Conservation (phyloP, 2,797 vertebrate species). For the Clarias pachynema region DNA sequence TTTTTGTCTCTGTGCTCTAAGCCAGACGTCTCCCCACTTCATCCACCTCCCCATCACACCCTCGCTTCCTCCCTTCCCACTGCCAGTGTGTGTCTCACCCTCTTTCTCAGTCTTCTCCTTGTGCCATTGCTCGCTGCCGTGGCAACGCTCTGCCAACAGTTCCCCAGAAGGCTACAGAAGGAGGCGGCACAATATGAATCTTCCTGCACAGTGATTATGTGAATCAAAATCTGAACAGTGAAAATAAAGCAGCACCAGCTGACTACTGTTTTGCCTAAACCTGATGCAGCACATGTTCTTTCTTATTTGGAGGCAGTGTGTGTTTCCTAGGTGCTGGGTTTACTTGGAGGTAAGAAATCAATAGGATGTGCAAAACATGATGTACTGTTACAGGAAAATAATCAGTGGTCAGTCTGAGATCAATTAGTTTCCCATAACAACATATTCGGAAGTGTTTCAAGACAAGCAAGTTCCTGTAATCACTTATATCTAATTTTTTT, state of each 20-base stretch:
- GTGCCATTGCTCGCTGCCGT: slow-evolving; percentile 53
- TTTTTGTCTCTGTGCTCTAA: slow-evolving; percentile 31
- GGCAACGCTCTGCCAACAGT: slow-evolving; percentile 50
- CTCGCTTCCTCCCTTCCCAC: slow-evolving; percentile 27
- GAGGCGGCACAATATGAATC: slow-evolving; percentile 38
- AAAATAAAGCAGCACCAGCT: neutral
- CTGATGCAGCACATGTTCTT: slow-evolving; percentile 4
- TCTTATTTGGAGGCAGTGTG: neutral
- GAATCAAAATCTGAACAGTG: neutral
- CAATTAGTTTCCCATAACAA: neutral
- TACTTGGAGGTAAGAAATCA: neutral
- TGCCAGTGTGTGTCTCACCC: slow-evolving; percentile 41
- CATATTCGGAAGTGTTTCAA: neutral
- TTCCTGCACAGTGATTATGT: slow-evolving; percentile 19
- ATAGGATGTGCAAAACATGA: neutral
- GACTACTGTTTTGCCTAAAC: neutral
- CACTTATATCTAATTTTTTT: neutral
- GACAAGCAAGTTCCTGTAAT: neutral
- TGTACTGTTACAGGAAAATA: neutral
- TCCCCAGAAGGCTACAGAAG: slow-evolving; percentile 38
- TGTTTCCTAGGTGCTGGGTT: neutral
- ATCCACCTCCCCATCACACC: slow-evolving; percentile 15
- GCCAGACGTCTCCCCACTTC: slow-evolving; percentile 43
- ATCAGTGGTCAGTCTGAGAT: neutral
- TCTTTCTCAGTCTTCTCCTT: slow-evolving; percentile 38